Base-by-base conservation (phyloP, 2,888 invertebrate species). In the Sericinus montela region DNA sequence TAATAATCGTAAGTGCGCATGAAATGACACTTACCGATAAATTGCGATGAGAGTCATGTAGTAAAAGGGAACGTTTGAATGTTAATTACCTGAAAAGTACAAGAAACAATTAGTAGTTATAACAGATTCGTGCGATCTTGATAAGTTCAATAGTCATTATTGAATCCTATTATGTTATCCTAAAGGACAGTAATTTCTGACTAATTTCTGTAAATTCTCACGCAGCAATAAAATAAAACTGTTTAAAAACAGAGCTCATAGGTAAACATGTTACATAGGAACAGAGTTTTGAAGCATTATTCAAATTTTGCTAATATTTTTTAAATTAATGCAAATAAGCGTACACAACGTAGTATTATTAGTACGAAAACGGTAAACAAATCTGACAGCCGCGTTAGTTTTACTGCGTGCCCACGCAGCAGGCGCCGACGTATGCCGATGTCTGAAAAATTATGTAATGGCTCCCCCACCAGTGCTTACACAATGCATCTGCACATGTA, bases 61-160 rank as follows among this genome's bases (percentile, higher is more conserved):
- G 70, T 78, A 76, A 78, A 73, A 72, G 76, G 74, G 76, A 82
- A 84, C 76, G 75, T 81, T n/a, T n/a, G 82, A 85, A 86, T 83
- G 86, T 80, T 87, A 86, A 80, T 86, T 87, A 85, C 85, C 83
- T 84, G 85, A 80, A 86, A 86, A 77, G 10, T 69, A 75, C 74
- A 82, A 81, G 63, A 74, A 74, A 80, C 69, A 75, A 77, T 81
- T 69, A 79, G 68, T n/a, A n/a, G n/a, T n/a, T n/a, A n/a, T n/a
- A n/a, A n/a, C n/a, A n/a, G n/a, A n/a, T n/a, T n/a, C n/a, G n/a
- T n/a, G n/a, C n/a, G n/a, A n/a, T n/a, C n/a, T n/a, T n/a, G n/a
- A n/a, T n/a, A n/a, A n/a, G n/a, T n/a, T n/a, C n/a, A n/a, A n/a
- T n/a, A n/a, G n/a, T n/a, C n/a, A n/a, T n/a, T n/a, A n/a, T n/a